Evolutionary conservation across 2,797 vertebrate genomes (phyloP).

Genomic region (Smutsia temminckii): DNA sequence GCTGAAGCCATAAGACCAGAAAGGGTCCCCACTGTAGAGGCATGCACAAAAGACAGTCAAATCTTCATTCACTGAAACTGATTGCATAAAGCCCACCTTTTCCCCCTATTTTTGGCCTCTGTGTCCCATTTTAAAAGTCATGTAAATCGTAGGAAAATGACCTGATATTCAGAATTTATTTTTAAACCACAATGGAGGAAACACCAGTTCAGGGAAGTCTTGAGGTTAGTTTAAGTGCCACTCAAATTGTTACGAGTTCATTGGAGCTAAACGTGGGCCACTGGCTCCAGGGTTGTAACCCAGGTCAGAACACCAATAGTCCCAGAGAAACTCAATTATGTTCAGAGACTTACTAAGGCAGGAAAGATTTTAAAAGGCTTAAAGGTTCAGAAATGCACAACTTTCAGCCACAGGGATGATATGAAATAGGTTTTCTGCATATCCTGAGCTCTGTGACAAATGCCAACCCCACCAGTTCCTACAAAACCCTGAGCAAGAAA

Average conservation of each 20-base stretch:
- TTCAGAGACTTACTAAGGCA: background rate
- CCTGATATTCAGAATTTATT: background rate
- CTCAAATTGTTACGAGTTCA: background rate
- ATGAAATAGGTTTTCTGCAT: background rate
- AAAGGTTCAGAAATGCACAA: background rate
- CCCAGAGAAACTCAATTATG: rapidly evolving
- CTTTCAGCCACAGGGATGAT: background rate
- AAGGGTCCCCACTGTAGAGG: background rate
- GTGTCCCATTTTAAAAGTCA: conserved; percentile 11
- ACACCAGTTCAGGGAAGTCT: background rate
- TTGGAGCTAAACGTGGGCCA: rapidly evolving
- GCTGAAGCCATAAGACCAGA: background rate
- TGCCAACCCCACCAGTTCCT: background rate
- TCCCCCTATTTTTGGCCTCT: background rate
- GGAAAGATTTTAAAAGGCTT: background rate
- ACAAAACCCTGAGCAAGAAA: background rate
- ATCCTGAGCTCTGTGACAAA: background rate
- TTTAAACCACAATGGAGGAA: conserved; percentile 36
- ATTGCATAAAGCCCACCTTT: background rate
- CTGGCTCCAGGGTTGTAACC: background rate
- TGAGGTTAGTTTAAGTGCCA: background rate
- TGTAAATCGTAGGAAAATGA: conserved; percentile 46
- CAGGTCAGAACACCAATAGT: rapidly evolving
- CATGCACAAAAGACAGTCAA: background rate
- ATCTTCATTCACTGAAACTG: background rate